phyloP scores from a whole-genome alignment of 2,113 vertebrate species.

The Catagonus wagneri region DNA sequence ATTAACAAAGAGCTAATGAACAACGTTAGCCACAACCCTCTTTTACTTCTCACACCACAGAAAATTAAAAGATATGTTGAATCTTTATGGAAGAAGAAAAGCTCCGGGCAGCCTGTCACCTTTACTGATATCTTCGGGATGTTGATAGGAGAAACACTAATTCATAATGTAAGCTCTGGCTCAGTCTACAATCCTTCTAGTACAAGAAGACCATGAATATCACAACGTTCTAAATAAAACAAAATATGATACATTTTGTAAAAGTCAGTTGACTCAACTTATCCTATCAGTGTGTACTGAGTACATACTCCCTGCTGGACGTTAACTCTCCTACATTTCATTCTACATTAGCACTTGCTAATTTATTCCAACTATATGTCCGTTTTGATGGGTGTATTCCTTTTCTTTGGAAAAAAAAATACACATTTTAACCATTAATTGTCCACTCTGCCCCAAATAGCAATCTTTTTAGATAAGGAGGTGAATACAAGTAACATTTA shows the following conservation, averaged over 20 bases:
- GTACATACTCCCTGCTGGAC: not conserved
- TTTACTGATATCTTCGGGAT: conserved; percentile 99
- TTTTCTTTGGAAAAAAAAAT: conserved; percentile 12
- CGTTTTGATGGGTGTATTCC: not conserved
- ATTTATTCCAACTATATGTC: not conserved
- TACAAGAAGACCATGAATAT: not conserved
- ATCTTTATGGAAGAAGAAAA: conserved; percentile 97
- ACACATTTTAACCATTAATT: not conserved
- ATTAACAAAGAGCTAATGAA: conserved; percentile 97
- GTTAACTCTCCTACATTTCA: not conserved
- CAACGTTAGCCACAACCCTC: conserved; percentile 94
- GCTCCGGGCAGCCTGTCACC: conserved; percentile 97
- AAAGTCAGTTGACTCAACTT: not conserved
- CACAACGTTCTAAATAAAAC: not conserved
- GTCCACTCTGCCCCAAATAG: not conserved
- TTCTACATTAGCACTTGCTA: not conserved
- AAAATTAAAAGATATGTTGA: conserved; percentile 97
- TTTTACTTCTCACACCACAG: conserved; percentile 94
- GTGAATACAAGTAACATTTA: not conserved
- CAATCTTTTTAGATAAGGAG: not conserved
- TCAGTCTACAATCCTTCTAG: not conserved
- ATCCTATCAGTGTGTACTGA: not conserved
- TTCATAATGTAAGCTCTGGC: conserved; percentile 91
- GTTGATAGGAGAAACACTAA: conserved; percentile 98
- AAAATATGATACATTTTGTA: not conserved